A percentile compares a stretch with the other conserved stretches of the same genome.
Evolutionary conservation across 2,888 invertebrate species (phyloP).

Genomic region (Ferrisia virgata): DNA sequence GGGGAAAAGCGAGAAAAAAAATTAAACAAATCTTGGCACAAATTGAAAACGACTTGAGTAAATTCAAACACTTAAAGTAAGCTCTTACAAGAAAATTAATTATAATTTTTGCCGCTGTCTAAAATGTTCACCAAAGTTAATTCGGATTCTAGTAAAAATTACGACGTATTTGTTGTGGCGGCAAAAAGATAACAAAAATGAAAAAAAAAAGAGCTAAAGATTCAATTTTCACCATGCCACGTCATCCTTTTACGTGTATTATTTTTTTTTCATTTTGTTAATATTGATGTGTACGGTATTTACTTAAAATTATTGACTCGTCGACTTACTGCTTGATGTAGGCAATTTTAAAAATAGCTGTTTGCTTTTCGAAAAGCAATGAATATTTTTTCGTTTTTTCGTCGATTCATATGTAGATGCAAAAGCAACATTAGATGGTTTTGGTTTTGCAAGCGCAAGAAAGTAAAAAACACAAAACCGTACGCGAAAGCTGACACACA

Average conservation of each 20-base stretch:
- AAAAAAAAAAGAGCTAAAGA: too few relatives aligned
- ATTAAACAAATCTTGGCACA: background rate
- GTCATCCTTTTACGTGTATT: background rate
- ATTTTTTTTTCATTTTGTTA: background rate
- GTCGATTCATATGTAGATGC: background rate
- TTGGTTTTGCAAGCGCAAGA: background rate
- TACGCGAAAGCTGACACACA: background rate
- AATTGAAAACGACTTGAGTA: background rate
- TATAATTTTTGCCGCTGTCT: background rate
- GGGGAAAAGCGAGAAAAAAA: background rate
- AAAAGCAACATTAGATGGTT: background rate
- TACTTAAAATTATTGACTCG: constrained; percentile 1
- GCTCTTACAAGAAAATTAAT: too few relatives aligned
- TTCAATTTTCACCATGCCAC: too few relatives aligned
- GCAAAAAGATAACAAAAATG: too few relatives aligned
- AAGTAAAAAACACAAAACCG: background rate
- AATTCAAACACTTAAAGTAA: background rate
- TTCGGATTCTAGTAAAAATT: background rate
- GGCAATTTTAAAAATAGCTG: background rate
- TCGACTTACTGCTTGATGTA: background rate
- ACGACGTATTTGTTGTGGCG: background rate
- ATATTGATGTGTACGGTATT: background rate
- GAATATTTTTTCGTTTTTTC: background rate
- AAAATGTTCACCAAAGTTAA: background rate
- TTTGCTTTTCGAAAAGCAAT: background rate